phyloP scores from a whole-genome alignment of 2,113 vertebrate genomes.

The Panurus biarmicus region DNA sequence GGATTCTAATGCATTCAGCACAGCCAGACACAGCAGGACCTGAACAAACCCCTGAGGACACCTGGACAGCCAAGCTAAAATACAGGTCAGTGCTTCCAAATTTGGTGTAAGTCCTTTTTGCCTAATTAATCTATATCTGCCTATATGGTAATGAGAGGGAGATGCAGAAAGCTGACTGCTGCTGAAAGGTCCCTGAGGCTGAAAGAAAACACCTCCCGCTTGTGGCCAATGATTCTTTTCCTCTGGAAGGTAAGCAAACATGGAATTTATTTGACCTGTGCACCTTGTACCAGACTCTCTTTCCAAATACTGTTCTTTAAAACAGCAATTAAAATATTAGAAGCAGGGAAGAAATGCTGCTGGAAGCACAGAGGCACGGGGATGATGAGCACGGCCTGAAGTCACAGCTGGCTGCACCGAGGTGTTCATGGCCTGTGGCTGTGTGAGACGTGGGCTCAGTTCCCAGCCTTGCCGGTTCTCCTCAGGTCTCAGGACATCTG shows the following conservation, averaged over 20 bases:
- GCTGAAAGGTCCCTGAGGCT: not conserved
- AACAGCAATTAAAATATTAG: not conserved
- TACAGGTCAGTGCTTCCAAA: not conserved
- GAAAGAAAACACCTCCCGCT: not conserved
- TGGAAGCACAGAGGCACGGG: no score
- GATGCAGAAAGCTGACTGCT: not conserved
- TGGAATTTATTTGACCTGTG: slow-evolving; percentile 33
- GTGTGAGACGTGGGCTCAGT: accelerated
- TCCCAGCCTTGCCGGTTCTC: not conserved
- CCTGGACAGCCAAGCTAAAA: not conserved
- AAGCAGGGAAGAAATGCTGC: not conserved
- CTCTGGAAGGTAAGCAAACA: not conserved
- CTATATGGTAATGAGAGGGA: not conserved
- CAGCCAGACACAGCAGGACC: not conserved
- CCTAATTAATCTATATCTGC: slow-evolving; percentile 10
- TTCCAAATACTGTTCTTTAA: not conserved
- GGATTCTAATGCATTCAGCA: not conserved
- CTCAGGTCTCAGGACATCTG: not conserved
- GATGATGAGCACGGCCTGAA: accelerated
- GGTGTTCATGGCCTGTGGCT: accelerated
- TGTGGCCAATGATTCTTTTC: slow-evolving; percentile 25
- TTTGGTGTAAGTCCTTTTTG: not conserved
- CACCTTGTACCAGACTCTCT: not conserved
- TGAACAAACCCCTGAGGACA: not conserved
- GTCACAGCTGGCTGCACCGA: not conserved